Conservation (phyloP, 2,797 vertebrate species). For the Hydrophis major region DNA sequence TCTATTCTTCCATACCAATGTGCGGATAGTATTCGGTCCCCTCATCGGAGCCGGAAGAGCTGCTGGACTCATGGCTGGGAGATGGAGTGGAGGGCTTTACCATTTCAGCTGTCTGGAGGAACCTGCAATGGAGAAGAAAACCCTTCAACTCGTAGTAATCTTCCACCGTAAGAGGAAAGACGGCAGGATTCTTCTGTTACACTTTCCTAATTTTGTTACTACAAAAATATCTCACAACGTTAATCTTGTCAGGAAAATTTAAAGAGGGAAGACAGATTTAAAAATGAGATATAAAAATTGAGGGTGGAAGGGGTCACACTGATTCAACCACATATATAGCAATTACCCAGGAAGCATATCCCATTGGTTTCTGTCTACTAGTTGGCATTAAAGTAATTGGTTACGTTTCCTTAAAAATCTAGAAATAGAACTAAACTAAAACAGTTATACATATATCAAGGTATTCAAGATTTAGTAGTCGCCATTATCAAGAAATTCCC, state of each 20-base stretch:
- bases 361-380: background rate
- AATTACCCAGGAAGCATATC: background rate
- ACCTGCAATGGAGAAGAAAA: conserved; percentile 66
- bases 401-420: background rate
- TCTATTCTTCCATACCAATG: conserved; percentile 72
- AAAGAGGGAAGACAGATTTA: background rate
- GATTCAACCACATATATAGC: background rate
- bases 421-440: background rate
- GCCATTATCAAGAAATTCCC: background rate
- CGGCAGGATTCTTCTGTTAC: background rate
- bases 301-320: background rate
- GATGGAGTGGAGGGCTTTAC: conserved; percentile 90
- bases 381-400: background rate
- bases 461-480: background rate
- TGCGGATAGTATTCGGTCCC: conserved; percentile 91
- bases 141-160: background rate
- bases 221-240: background rate
- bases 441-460: too few species aligned
- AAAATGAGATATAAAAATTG: background rate
- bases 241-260: background rate
- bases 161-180: background rate
- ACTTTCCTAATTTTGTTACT: background rate
- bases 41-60: conserved; percentile 81
- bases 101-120: conserved; percentile 93
- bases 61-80: conserved; percentile 83